phyloP scores from a whole-genome alignment of 2,113 vertebrate species.

The Silurus glanis region DNA sequence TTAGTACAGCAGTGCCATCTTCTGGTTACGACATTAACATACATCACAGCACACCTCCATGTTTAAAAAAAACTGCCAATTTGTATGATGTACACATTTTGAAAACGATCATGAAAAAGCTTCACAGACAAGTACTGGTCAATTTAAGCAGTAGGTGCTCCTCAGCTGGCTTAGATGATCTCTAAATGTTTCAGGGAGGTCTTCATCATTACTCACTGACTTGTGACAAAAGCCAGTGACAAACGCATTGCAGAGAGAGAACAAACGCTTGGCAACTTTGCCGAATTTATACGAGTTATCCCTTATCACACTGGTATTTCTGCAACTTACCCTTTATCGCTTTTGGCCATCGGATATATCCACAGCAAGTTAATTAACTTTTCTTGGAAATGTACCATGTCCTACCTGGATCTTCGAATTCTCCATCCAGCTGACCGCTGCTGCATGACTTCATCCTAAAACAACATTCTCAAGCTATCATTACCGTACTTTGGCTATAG shows the following conservation, averaged over 20 bases:
- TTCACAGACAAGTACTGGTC: background rate
- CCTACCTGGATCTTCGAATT: constrained; percentile 41
- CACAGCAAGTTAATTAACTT: constrained; percentile 51
- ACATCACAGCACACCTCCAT: constrained; percentile 10
- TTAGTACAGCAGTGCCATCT: constrained; percentile 67
- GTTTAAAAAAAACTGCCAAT: background rate
- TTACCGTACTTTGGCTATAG: constrained; percentile 20
- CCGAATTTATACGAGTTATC: constrained; percentile 31
- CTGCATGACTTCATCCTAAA: constrained; percentile 44
- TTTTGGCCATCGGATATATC: constrained; percentile 49
- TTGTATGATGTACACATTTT: background rate
- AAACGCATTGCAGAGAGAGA: constrained; percentile 25
- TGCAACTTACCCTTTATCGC: constrained; percentile 33
- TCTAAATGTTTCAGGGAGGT: background rate
- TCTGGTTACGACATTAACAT: constrained; percentile 58
- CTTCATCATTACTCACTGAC: background rate
- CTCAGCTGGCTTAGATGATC: background rate
- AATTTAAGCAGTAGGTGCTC: background rate
- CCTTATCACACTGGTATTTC: constrained; percentile 47
- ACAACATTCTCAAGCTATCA: constrained; percentile 22
- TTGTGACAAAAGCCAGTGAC: constrained; percentile 12
- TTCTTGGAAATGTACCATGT: constrained; percentile 48
- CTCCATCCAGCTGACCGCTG: constrained; percentile 36
- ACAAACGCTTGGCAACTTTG: constrained; percentile 40
- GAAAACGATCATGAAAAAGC: background rate